These are phyloP conservation scores for Microtus pennsylvanicus DNA, from an alignment of 2,113 vertebrate species.

Conservation along the genomic window DNA sequence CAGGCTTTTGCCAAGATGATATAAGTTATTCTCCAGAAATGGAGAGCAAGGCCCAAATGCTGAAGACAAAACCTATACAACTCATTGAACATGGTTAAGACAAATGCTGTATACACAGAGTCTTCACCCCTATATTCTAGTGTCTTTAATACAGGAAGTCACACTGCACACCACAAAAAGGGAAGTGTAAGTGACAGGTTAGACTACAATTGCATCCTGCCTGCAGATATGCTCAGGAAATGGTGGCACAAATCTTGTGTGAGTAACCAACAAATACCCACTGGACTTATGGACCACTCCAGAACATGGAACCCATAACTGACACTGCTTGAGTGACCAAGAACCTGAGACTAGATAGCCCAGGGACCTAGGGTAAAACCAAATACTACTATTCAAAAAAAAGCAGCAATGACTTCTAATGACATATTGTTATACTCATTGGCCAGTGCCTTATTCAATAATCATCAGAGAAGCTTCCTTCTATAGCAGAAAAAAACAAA, in stretches of 20 bases:
- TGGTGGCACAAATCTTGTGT: not conserved
- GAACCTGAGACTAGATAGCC: not conserved
- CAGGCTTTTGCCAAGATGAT: not conserved
- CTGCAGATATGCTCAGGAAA: not conserved
- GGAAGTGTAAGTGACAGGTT: not conserved
- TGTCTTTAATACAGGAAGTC: not conserved
- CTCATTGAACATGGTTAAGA: not conserved
- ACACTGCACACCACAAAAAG: not conserved
- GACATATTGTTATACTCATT: not conserved
- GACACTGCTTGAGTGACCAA: not conserved
- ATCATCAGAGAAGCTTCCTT: not conserved
- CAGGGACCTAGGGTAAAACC: not conserved
- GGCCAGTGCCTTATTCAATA: not conserved
- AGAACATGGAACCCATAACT: not conserved
- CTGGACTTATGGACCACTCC: not conserved
- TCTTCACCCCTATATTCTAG: not conserved
- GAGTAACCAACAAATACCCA: not conserved
- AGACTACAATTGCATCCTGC: not conserved
- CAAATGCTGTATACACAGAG: not conserved
- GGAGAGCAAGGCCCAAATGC: not conserved
- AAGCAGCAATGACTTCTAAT: not conserved
- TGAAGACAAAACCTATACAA: not conserved
- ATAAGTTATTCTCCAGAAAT: not conserved
- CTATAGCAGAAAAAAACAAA: not conserved
- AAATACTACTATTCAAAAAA: not conserved